These are phyloP conservation scores for Saguinus imperator DNA, from an alignment of 2,113 vertebrate genomes.

Conservation along the genomic window DNA sequence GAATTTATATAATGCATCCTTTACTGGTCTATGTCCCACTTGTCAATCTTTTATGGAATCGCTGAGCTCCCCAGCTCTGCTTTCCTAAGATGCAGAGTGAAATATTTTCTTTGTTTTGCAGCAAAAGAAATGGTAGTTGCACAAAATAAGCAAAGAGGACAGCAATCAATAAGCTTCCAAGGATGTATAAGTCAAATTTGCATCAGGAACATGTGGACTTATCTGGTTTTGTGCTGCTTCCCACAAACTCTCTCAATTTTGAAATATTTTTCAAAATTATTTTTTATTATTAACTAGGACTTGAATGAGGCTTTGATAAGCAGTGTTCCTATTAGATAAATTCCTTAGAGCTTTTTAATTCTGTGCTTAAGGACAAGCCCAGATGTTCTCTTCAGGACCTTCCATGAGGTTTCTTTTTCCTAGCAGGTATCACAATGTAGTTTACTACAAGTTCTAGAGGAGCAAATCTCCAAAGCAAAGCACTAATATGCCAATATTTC, in stretches of 20 bases:
- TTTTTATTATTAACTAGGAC: not conserved
- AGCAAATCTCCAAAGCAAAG: not conserved
- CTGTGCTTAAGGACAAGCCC: not conserved
- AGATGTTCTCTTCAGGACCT: not conserved
- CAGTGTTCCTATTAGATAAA: not conserved
- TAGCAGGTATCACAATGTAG: accelerated
- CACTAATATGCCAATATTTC: not conserved
- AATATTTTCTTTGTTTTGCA: not conserved
- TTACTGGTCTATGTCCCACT: not conserved
- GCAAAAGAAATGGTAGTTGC: not conserved
- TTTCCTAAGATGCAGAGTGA: not conserved
- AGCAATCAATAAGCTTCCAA: accelerated
- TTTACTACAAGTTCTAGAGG: not conserved
- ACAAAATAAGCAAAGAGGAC: not conserved
- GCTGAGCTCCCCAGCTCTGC: too few species aligned
- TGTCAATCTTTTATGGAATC: accelerated
- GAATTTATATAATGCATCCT: not conserved
- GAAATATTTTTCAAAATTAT: not conserved
- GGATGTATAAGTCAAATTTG: not conserved
- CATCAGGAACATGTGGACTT: too few species aligned
- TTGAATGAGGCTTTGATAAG: not conserved
- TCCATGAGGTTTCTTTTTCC: not conserved
- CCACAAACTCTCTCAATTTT: too few species aligned
- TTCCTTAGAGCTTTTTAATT: not conserved
- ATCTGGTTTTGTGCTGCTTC: accelerated